Conservation (phyloP, 1,140 invertebrate species). For the Belonocnema kinseyi region DNA sequence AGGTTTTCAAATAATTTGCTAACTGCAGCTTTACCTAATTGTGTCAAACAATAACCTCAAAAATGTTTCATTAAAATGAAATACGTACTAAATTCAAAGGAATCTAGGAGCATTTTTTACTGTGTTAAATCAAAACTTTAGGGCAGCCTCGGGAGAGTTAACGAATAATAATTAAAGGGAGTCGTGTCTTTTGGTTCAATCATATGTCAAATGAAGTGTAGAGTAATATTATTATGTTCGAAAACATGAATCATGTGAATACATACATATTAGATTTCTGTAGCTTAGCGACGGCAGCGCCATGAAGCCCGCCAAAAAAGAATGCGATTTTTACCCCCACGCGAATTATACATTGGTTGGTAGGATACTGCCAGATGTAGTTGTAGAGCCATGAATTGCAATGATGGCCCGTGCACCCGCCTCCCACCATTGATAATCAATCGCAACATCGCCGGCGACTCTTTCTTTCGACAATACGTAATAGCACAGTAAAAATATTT, state of each 20-base stretch:
- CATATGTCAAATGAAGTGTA: not conserved
- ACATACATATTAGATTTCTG: not conserved
- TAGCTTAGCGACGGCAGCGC: slow-evolving; percentile 66
- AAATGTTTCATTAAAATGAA: no score
- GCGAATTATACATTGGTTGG: slow-evolving; percentile 65
- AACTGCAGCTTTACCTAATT: no score
- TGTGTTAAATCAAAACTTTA: no score
- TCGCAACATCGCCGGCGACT: slow-evolving; percentile 73
- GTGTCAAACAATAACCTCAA: no score
- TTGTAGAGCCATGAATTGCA: slow-evolving; percentile 70
- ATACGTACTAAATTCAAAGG: no score
- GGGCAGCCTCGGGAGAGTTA: no score
- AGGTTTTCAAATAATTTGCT: no score
- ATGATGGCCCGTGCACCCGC: slow-evolving; percentile 66
- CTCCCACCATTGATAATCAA: slow-evolving; percentile 73
- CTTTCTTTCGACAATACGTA: slow-evolving; percentile 54
- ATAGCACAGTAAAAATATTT: slow-evolving; percentile 19
- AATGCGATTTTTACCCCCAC: slow-evolving; percentile 60
- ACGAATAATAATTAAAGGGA: no score
- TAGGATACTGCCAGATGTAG: slow-evolving; percentile 63
- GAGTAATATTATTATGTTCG: no score
- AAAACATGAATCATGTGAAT: slow-evolving; percentile 33
- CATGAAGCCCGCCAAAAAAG: slow-evolving; percentile 70
- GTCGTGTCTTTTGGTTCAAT: no score
- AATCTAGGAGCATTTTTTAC: no score